phyloP scores from a whole-genome alignment of 2,797 vertebrate genomes.

The Onychomys arenicola region DNA sequence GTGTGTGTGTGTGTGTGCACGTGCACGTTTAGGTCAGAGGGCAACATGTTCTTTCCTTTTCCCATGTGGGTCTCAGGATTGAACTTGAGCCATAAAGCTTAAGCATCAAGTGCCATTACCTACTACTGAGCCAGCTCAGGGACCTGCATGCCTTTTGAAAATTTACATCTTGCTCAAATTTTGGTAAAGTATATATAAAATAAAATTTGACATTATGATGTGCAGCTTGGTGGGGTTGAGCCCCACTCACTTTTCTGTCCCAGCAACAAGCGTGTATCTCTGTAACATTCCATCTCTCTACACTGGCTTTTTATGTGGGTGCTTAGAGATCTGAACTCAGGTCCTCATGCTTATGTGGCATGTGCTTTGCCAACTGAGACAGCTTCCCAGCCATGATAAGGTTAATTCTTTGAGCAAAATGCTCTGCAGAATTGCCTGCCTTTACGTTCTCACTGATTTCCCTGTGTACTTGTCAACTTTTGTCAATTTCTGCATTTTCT shows the following conservation, averaged over 20 bases:
- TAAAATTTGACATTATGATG: not conserved
- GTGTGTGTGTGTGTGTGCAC: not conserved
- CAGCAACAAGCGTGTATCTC: not conserved
- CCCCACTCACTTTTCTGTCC: not conserved
- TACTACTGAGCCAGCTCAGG: not conserved
- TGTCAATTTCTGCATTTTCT: not conserved
- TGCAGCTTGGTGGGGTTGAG: not conserved
- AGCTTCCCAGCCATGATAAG: not conserved
- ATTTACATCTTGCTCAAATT: conserved; percentile 38
- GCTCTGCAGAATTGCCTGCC: not conserved
- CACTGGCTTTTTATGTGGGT: not conserved
- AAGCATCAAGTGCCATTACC: not conserved
- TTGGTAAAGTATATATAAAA: not conserved
- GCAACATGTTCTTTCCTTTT: not conserved
- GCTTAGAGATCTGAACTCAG: not conserved
- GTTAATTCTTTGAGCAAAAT: not conserved
- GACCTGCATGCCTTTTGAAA: not conserved
- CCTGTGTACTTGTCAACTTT: not conserved
- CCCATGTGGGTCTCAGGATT: not conserved
- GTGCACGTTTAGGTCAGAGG: not conserved
- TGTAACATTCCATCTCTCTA: conserved; percentile 1
- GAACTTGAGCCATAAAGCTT: not conserved
- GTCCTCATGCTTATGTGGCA: not conserved
- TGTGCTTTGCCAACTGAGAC: not conserved
- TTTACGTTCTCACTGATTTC: not conserved